phyloP scores from a whole-genome alignment of 1,140 invertebrate genomes.

The Laupala kohalensis region DNA sequence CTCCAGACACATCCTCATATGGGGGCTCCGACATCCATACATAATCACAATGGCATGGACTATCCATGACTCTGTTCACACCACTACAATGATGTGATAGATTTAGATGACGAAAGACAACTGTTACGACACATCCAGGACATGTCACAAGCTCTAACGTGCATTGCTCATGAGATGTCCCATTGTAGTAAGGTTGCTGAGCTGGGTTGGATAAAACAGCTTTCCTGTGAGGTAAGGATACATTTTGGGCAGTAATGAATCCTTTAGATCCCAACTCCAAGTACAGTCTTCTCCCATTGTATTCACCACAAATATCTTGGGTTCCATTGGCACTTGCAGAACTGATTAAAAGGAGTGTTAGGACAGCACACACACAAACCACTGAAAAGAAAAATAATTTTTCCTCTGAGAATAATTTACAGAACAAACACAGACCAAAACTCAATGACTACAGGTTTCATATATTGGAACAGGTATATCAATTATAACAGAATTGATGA shows the following conservation, averaged over 20 bases:
- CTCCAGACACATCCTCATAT: constrained; percentile 45
- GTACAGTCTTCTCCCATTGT: constrained; percentile 43
- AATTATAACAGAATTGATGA: too few species aligned
- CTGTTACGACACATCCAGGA: constrained; percentile 50
- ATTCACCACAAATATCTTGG: constrained; percentile 39
- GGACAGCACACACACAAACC: background rate
- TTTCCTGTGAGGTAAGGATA: constrained; percentile 28
- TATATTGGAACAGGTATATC: too few species aligned
- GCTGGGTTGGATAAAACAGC: background rate
- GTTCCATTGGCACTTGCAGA: background rate
- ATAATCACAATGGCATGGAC: constrained; percentile 39
- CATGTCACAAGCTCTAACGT: constrained; percentile 54
- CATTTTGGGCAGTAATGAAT: constrained; percentile 38
- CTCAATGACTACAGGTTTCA: too few species aligned
- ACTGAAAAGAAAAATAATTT: too few species aligned
- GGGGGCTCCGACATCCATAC: constrained; percentile 54
- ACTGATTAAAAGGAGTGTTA: background rate
- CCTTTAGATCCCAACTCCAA: constrained; percentile 45
- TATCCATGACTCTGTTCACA: background rate
- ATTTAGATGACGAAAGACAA: constrained; percentile 40
- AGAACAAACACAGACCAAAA: too few species aligned
- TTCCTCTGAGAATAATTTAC: too few species aligned
- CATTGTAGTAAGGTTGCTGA: background rate
- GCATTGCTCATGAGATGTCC: constrained; percentile 36
- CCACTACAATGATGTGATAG: constrained; percentile 31